Evolutionary conservation across 2,888 invertebrate species (phyloP).

Genomic region (Trachelus troglodyta): DNA sequence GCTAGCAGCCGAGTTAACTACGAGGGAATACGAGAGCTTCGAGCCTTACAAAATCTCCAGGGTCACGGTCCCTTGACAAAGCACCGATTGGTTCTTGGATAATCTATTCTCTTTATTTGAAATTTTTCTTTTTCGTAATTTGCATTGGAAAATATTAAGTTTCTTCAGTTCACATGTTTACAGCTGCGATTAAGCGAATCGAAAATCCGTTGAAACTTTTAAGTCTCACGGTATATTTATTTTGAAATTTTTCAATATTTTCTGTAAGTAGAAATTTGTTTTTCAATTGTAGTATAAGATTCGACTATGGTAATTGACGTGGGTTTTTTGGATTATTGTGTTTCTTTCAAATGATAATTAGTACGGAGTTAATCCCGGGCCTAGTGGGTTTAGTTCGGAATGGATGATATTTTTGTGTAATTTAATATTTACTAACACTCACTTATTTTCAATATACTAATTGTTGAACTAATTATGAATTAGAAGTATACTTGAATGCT

Average conservation of each 20-base stretch:
- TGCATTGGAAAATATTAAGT: background rate
- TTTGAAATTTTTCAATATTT: background rate
- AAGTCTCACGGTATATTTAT: background rate
- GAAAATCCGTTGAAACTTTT: background rate
- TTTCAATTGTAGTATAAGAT: background rate
- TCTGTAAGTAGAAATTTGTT: background rate
- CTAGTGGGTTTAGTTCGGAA: background rate
- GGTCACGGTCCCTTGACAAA: background rate
- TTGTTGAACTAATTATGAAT: background rate
- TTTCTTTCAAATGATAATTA: background rate
- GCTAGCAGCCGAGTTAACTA: conserved; percentile 5
- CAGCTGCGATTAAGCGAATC: background rate
- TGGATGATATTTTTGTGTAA: background rate
- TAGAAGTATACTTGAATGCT: background rate
- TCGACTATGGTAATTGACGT: background rate
- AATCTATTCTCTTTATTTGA: background rate
- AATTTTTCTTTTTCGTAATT: background rate
- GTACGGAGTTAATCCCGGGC: background rate
- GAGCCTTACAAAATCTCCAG: background rate
- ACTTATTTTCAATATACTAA: background rate
- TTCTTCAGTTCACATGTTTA: background rate
- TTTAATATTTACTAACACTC: background rate
- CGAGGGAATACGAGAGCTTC: background rate
- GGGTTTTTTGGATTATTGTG: background rate
- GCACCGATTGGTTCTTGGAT: background rate